Conservation (phyloP, 2,888 invertebrate species). For the Notodonta ziczac region DNA sequence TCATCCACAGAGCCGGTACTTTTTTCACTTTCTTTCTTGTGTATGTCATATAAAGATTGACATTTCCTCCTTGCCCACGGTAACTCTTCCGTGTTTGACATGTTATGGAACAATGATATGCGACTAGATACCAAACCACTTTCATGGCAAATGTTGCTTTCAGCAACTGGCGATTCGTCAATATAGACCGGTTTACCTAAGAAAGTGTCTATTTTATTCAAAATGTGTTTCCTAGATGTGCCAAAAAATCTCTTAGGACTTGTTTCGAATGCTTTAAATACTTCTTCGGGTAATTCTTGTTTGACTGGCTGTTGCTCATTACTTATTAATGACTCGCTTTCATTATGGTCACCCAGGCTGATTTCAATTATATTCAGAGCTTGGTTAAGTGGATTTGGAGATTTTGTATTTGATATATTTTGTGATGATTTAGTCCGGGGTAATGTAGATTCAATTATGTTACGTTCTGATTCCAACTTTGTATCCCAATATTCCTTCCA, state of each 20-base stretch:
- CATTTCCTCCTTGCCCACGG: slow-evolving; percentile 58
- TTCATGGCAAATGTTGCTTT: slow-evolving; percentile 56
- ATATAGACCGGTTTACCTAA: slow-evolving; percentile 62
- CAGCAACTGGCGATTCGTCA: slow-evolving; percentile 46
- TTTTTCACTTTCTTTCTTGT: slow-evolving; percentile 48
- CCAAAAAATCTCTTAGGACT: slow-evolving; percentile 80
- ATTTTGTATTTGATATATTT: slow-evolving; percentile 12
- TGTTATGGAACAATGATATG: slow-evolving; percentile 74
- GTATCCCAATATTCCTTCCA: slow-evolving; percentile 79
- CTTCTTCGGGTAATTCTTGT: slow-evolving; percentile 77
- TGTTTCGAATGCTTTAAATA: slow-evolving; percentile 79
- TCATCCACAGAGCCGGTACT: slow-evolving; percentile 23
- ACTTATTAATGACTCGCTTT: not conserved
- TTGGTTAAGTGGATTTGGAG: slow-evolving; percentile 1
- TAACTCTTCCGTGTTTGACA: slow-evolving; percentile 68
- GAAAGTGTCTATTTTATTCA: slow-evolving; percentile 77
- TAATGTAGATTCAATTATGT: slow-evolving; percentile 36
- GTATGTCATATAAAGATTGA: slow-evolving; percentile 66
- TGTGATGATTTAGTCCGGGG: slow-evolving; percentile 26
- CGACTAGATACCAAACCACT: slow-evolving; percentile 79
- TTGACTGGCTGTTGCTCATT: slow-evolving; percentile 44
- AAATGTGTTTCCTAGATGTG: slow-evolving; percentile 75
- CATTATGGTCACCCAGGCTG: slow-evolving; percentile 10
- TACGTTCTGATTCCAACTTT: slow-evolving; percentile 60
- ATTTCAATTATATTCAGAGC: slow-evolving; percentile 10